Evolutionary conservation across 2,888 invertebrate species (phyloP), one percentile per base, ranked within the genome.

Genomic region (Spatulosminthurus flaviceps): DNA sequence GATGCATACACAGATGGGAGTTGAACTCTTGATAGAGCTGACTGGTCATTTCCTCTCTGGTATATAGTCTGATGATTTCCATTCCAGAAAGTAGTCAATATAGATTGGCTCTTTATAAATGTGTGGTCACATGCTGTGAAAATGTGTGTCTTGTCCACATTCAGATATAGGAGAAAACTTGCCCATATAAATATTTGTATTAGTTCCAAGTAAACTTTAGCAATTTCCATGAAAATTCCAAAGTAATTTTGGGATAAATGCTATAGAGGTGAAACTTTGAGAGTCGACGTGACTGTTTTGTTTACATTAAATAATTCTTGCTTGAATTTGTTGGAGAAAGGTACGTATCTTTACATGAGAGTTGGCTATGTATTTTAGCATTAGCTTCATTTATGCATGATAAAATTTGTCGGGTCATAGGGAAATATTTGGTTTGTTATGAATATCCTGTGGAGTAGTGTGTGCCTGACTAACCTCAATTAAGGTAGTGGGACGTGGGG

Each of bases 381-480:
- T 34, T 34, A 34, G 34, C 4, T 34, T 34, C 34, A 34, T 34
- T 9, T 34, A 34, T 34, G 34, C 9, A 9, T 34, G 34, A 7
- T 7, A 4, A 34, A 34, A 34, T 34, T 7, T 34, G 9, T 34
- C n/a, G n/a, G n/a, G 34, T 34, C 9, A 34, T 34, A 34, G 34
- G 34, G 34, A 34, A 34, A 34, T 34, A 34, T 34, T 7, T 7
- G 34, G 9, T 4, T 34, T 34, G n/a, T n/a, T 34, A 9, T 34
- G 9, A 34, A 34, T 34, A 9, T 34, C 34, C 34, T 34, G 34
- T 34, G 5, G n/a, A n/a, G n/a, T n/a, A n/a, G n/a, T n/a, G 41
- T 51, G 16, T 51, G 16, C 51, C 51, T 51, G 51, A 51, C 51
- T 51, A n/a, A 19, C n/a, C 51, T 51, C 51, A 51, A 51, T 51